Evolutionary conservation across 2,888 invertebrate genomes (phyloP).

Genomic region (Acleris literana): DNA sequence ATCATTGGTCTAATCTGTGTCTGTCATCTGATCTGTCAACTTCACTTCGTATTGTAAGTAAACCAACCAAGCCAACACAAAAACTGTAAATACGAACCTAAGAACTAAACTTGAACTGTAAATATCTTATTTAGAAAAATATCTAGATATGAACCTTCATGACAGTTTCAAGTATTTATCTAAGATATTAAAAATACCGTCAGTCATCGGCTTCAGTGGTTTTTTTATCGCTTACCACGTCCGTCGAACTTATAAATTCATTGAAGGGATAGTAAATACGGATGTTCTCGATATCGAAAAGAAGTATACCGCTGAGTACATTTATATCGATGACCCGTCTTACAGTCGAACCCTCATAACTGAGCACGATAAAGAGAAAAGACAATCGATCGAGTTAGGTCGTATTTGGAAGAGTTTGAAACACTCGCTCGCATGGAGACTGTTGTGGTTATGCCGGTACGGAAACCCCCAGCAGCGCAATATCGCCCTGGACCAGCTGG

Average conservation of each 20-base stretch:
- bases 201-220: constrained; percentile 54
- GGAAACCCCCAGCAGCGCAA: constrained; percentile 85
- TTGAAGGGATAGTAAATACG: constrained; percentile 65
- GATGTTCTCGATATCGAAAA: constrained; percentile 71
- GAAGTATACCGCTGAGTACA: constrained; percentile 69
- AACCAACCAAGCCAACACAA: too few species aligned
- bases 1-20: too few species aligned
- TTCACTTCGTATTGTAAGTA: too few species aligned
- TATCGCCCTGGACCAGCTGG: constrained; percentile 86
- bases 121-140: constrained; percentile 2
- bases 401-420: constrained; percentile 85
- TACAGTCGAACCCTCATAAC: constrained; percentile 58
- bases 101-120: too few species aligned
- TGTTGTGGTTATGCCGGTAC: constrained; percentile 86
- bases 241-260: constrained; percentile 53
- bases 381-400: constrained; percentile 60
- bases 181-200: constrained; percentile 58
- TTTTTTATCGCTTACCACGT: constrained; percentile 63
- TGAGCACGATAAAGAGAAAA: constrained; percentile 56
- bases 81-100: too few species aligned
- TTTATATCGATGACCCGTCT: constrained; percentile 76
- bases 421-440: constrained; percentile 86
- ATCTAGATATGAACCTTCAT: constrained; percentile 54
- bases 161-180: constrained; percentile 59
- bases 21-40: too few species aligned